Base-by-base conservation (phyloP, 64 coral and sea anemone genomes). In the Actinia tenebrosa region DNA sequence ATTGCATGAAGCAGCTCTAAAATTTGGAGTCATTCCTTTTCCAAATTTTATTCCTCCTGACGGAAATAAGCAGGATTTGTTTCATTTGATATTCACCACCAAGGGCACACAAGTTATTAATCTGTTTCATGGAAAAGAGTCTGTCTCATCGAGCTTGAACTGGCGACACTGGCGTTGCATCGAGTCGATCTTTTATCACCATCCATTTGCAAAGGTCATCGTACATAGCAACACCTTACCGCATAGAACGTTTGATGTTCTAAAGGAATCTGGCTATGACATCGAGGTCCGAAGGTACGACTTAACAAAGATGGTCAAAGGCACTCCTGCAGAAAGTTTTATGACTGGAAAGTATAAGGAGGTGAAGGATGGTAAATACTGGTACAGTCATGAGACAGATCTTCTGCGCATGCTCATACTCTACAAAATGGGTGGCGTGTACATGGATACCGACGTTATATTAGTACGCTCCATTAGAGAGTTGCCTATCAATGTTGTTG, bases 21-120 rank as follows among this genome's bases (percentile, higher is more conserved):
- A 80, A 80, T 88, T 80, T 22, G 87, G 87, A 30, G 20, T 88
- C 5, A 58, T 80, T 26, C 87, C 87, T 43, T 88, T 80, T 37
- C 7, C 20, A 4, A 20, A 26, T 44, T 50, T 53, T 5, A 45
- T 80, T 80, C 53, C 19, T 13, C 19, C 2, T 6, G 78, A 88
- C 77, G 42, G 9, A 80, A 55, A 55, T 55, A 37, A 88, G 42
- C 52, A 27, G 16, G 7, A 37, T 15, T 4, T 60, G 37, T 88
- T 80, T 44, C 87, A 88, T 80, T 62, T 88, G 87, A 80, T 88
- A 19, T 88, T 88, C 43, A 88, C 87, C 14, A 88, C 87, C 27
- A 58, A 53, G 8, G 27, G 53, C 14, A 19, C 11, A 23, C 26
- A 37, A 6, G 52, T 79, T 23, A 59, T 88, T 26, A 71, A 79